These are phyloP conservation scores for Mesorhabditis belari DNA, from an alignment of 2,888 invertebrate genomes.

Conservation along the genomic window DNA sequence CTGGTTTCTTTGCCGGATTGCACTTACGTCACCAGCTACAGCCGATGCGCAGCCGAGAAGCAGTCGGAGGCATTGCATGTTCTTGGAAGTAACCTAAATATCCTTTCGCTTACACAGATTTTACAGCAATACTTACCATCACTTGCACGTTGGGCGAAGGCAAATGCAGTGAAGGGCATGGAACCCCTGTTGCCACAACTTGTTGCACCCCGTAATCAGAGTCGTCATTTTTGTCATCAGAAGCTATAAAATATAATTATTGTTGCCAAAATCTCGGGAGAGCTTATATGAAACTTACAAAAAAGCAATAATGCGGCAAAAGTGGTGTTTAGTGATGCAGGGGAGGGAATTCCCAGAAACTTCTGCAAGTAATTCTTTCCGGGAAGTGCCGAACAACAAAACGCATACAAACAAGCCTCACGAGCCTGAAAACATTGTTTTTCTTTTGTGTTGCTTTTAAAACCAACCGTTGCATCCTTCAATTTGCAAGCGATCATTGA, in stretches of 20 bases:
- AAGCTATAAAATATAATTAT: too few relatives aligned
- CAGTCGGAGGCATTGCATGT: conserved; percentile 90
- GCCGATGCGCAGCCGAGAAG: conserved; percentile 60
- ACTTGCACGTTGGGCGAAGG: conserved; percentile 77
- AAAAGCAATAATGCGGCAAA: background rate
- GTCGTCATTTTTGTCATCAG: conserved; percentile 14
- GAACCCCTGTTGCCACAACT: conserved; percentile 93
- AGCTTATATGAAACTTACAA: background rate
- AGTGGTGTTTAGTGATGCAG: background rate
- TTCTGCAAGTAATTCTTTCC: conserved; percentile 63
- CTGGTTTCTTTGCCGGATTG: too few relatives aligned
- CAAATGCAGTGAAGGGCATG: conserved; percentile 62
- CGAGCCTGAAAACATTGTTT: conserved; percentile 62
- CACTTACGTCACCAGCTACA: background rate
- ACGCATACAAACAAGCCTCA: conserved; percentile 86
- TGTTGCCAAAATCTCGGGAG: too few relatives aligned
- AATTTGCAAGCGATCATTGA: conserved; percentile 82
- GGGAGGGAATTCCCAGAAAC: background rate
- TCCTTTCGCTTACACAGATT: background rate
- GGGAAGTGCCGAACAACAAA: conserved; percentile 91
- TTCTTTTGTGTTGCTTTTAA: background rate
- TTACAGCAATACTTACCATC: conserved; percentile 61
- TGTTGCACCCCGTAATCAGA: conserved; percentile 58
- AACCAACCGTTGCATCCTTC: conserved; percentile 60
- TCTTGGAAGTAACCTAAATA: conserved; percentile 77